Conservation (phyloP, 2,888 invertebrate genomes). For the Eurytoma adleriae region DNA sequence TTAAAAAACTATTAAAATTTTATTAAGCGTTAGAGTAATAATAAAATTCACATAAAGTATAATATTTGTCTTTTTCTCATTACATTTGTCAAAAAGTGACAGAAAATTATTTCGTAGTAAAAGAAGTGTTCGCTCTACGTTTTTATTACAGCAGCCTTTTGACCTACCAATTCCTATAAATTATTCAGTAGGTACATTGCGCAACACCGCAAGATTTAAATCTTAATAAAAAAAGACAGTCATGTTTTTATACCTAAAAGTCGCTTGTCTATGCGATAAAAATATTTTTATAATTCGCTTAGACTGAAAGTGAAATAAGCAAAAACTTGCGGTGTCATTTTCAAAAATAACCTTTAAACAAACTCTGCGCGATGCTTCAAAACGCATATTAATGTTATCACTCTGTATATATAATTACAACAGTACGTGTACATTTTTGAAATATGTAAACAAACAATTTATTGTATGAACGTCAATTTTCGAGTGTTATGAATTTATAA, state of each 20-base stretch:
- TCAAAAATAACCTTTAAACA: no score
- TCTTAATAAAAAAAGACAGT: slow-evolving; percentile 28
- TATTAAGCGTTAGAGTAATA: no score
- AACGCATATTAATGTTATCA: no score
- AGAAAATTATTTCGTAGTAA: no score
- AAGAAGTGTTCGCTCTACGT: background rate
- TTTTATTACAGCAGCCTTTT: slow-evolving; percentile 41
- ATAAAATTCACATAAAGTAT: background rate
- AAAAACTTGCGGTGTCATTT: no score
- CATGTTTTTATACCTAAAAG: background rate
- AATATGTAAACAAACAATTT: background rate
- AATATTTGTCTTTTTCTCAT: no score
- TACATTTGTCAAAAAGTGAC: no score
- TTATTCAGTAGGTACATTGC: slow-evolving; percentile 35
- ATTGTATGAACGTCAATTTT: background rate
- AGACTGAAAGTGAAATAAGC: background rate
- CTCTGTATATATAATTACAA: no score
- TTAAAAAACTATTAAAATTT: no score
- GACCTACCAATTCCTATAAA: slow-evolving; percentile 27
- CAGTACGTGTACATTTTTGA: no score
- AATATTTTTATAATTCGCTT: no score
- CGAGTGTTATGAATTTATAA: slow-evolving; percentile 29
- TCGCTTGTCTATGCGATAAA: background rate
- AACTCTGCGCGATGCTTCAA: background rate
- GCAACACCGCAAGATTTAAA: slow-evolving; percentile 31